Evolutionary conservation across 30 jellyfish, hydroid and myxozoan species (phyloP).

Genomic region (Cassiopea andromeda): DNA sequence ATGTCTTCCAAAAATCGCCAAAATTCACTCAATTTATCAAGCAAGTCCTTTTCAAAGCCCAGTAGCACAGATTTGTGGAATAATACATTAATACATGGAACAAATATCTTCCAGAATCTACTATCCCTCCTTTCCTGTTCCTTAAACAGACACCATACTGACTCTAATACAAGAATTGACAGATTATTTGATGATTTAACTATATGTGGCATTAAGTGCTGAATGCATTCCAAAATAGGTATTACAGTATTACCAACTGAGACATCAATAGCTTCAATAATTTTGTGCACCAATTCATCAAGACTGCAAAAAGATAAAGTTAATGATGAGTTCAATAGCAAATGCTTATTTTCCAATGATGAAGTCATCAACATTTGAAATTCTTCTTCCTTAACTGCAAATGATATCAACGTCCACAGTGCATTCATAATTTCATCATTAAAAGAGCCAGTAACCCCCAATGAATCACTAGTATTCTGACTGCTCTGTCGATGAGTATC

Average conservation of each 20-base stretch:
- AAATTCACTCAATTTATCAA: slow-evolving; percentile 12
- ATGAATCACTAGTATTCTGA: background rate
- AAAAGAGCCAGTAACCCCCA: background rate
- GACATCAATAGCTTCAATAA: slow-evolving; percentile 37
- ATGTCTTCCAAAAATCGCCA: slow-evolving; percentile 71
- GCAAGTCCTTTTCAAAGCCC: background rate
- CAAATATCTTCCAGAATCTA: slow-evolving; percentile 72
- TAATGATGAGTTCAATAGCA: background rate
- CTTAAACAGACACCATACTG: slow-evolving; percentile 62
- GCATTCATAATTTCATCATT: background rate
- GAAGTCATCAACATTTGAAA: too few relatives aligned
- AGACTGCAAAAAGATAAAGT: slow-evolving; percentile 27
- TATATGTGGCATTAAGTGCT: slow-evolving; percentile 28
- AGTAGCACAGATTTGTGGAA: slow-evolving; percentile 54
- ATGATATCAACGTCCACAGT: slow-evolving; percentile 33
- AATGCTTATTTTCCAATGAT: too few relatives aligned
- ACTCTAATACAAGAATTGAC: slow-evolving; percentile 20
- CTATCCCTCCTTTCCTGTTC: slow-evolving; percentile 74
- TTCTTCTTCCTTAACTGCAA: slow-evolving; percentile 24
- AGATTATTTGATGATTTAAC: slow-evolving; percentile 3
- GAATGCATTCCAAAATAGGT: slow-evolving; percentile 65
- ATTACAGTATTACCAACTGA: slow-evolving; percentile 68
- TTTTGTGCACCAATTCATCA: background rate
- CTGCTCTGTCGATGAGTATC: background rate
- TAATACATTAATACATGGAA: slow-evolving; percentile 50